These are phyloP conservation scores for Linhomoeus sp. DNA, from an alignment of 2,888 invertebrate species.

Conservation along the genomic window DNA sequence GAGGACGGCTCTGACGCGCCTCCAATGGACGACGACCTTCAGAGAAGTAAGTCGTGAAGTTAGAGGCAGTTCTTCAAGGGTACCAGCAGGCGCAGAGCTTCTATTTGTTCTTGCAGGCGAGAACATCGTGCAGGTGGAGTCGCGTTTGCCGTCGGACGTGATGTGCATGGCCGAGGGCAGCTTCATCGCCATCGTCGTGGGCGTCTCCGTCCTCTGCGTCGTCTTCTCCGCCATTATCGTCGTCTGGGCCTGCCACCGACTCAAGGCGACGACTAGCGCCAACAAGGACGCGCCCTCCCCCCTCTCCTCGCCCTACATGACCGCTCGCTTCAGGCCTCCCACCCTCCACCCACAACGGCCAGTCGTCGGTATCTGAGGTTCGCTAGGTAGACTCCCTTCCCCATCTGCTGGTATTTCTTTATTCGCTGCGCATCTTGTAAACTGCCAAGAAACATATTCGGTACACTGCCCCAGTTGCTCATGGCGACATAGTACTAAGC, in stretches of 20 bases:
- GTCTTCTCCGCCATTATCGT: constrained; percentile 24
- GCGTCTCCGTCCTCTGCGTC: constrained; percentile 22
- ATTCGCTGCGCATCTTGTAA: too few species aligned
- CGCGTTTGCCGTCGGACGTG: constrained; percentile 8
- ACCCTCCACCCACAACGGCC: too few species aligned
- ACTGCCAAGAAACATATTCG: too few species aligned
- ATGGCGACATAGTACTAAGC: too few species aligned
- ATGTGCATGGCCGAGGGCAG: constrained; percentile 23
- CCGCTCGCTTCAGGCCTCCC: too few species aligned
- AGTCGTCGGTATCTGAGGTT: too few species aligned
- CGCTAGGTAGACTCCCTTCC: too few species aligned
- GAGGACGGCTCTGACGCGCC: constrained; percentile 19
- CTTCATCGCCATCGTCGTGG: constrained; percentile 24
- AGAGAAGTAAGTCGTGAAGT: not conserved
- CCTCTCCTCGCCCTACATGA: too few species aligned
- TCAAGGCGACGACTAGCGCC: constrained; percentile 6
- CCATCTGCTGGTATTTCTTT: too few species aligned
- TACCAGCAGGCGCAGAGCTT: not conserved
- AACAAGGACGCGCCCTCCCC: constrained; percentile 6
- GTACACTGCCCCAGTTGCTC: too few species aligned
- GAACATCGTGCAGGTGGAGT: constrained; percentile 5
- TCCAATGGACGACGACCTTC: not conserved
- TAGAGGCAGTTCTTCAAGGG: too few species aligned
- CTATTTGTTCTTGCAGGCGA: constrained; percentile 1
- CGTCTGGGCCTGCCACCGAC: constrained; percentile 21